Evolutionary conservation across 1,140 invertebrate species (phyloP), one percentile per base, ranked within the genome.

Genomic region (Plutomurus gul): DNA sequence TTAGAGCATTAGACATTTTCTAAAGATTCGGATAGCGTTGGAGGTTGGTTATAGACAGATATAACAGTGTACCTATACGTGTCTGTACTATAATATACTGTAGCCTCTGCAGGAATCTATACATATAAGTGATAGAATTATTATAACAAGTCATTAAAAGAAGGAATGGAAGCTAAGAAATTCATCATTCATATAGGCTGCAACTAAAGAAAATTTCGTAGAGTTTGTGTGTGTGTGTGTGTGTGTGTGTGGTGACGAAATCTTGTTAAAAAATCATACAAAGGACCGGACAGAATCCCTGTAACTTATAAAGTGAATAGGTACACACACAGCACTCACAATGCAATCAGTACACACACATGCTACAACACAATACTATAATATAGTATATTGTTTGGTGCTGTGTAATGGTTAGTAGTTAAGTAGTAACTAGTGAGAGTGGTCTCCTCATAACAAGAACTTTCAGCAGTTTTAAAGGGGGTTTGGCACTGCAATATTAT

Each of bases 401-500:
- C 27, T 33, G 56, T 65, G 56, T 65, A 65, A 65, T 65, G 56
- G 36, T 33, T 65, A 65, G 36, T 65, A 65, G 25, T 65, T 65
- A 65, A 65, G 30, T 36, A 65, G 56, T 65, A 30, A 65, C 30
- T 72, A 72, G 70, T 72, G 70, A 72, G 70, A 72, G 70, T 72
- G 70, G 70, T 72, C 70, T 72, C 70, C 36, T 65, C 56, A 65
- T 36, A 65, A 65, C 56, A 65, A 65, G 56, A 65, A 65, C 56
- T 65, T 65, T 65, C 56, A 65, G 56, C 27, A 65, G 56, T 30
- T 65, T 65, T 65, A 65, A 33, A 65, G 56, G 56, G 56, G 56
- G 56, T 65, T 65, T 16, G 56, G 56, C 56, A 65, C 36, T 33
- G 56, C 8, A 25, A 65, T 33, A n/a, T 60, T 30, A 65, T 65